Percentiles rank a stretch among this genome's conserved stretches.
Evolutionary conservation across 2,888 invertebrate species (phyloP).

Genomic region (Oxytorus armatus): DNA sequence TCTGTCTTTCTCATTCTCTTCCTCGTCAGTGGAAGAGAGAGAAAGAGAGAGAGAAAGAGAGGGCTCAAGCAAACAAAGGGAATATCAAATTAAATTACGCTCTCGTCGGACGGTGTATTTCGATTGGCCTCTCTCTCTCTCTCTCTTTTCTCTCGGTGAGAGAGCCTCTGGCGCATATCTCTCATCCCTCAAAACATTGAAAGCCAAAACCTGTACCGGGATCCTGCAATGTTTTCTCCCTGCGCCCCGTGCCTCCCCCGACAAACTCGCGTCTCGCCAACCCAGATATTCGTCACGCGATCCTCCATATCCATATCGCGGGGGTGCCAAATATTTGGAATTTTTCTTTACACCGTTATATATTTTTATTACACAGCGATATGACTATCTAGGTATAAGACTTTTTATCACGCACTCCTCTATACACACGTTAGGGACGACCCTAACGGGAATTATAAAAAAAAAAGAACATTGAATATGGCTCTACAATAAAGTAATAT

Average conservation of each 20-base stretch:
- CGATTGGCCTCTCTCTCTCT: slow-evolving; percentile 54
- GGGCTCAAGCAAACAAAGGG: slow-evolving; percentile 74
- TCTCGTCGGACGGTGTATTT: slow-evolving; percentile 64
- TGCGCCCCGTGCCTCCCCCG: background rate
- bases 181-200: slow-evolving; percentile 57
- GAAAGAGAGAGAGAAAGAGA: slow-evolving; percentile 18
- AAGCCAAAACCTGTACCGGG: slow-evolving; percentile 59
- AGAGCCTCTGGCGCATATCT: slow-evolving; percentile 59
- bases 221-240: slow-evolving; percentile 20
- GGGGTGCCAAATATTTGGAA: slow-evolving; percentile 74
- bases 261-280: background rate
- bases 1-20: slow-evolving; percentile 44
- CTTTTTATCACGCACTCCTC: slow-evolving; percentile 47
- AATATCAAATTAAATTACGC: slow-evolving; percentile 80
- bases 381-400: slow-evolving; percentile 52
- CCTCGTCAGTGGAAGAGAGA: slow-evolving; percentile 5
- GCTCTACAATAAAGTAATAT: background rate
- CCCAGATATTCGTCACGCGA: slow-evolving; percentile 17
- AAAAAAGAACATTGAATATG: background rate
- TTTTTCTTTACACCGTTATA: slow-evolving; percentile 40
- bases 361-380: slow-evolving; percentile 76
- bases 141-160: slow-evolving; percentile 5
- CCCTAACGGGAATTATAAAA: background rate
- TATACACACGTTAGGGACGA: slow-evolving; percentile 38
- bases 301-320: slow-evolving; percentile 49